A percentile compares a stretch with the other conserved stretches of the same genome.
Evolutionary conservation across 2,797 vertebrate genomes (phyloP).

Genomic region (Acipenser oxyrinchus): DNA sequence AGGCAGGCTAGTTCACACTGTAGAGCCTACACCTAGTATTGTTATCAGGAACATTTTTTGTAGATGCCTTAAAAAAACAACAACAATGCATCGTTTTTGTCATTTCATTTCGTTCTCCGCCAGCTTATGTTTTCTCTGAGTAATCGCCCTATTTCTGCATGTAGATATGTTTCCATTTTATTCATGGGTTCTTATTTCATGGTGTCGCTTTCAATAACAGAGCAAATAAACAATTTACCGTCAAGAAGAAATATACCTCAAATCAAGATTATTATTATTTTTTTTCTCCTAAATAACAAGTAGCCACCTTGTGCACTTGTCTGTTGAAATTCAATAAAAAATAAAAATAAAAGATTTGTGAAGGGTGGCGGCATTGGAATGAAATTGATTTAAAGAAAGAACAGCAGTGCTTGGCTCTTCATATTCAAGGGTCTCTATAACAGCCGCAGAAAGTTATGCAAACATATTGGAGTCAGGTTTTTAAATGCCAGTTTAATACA

Average conservation of each 20-base stretch:
- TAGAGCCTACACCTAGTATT: no score
- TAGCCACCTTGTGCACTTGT: constrained; percentile 27
- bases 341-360: constrained; percentile 35
- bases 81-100: background rate
- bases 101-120: background rate
- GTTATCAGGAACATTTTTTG: no score
- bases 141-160: constrained; percentile 36
- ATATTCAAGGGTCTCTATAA: constrained; percentile 8
- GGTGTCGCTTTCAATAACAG: constrained; percentile 44
- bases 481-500: constrained; percentile 22
- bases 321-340: constrained; percentile 47
- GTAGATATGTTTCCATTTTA: constrained; percentile 29
- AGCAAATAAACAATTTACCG: constrained; percentile 31
- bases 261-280: constrained; percentile 27
- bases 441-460: constrained; percentile 7
- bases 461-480: constrained; percentile 21
- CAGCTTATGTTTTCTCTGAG: constrained; percentile 21
- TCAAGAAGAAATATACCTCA: constrained; percentile 28
- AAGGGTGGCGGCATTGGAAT: constrained; percentile 36
- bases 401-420: constrained; percentile 11
- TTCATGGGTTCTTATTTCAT: constrained; percentile 34
- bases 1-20: no score
- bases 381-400: constrained; percentile 20
- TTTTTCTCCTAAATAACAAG: constrained; percentile 19
- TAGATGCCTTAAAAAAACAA: no score